Base-by-base conservation (phyloP, 2,797 vertebrate genomes). In the Sparidentex hasta region DNA sequence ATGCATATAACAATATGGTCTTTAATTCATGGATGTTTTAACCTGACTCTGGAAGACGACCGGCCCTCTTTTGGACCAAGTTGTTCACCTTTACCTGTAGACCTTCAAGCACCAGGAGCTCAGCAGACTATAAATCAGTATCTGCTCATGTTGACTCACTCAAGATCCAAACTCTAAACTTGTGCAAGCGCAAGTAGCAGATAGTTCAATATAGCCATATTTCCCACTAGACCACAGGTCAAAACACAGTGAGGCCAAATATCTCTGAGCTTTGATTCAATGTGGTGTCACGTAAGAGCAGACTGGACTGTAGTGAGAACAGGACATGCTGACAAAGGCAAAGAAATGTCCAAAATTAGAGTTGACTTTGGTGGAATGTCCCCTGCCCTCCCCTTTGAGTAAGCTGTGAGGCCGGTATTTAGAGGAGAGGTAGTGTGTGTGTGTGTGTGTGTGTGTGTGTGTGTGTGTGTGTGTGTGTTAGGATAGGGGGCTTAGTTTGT, bases 281-380 rank as follows among this genome's bases (percentile, higher is more conserved):
- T 2, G 27, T 29, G 52, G 14, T 59, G 43, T 41, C n/a, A 23
- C n/a, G 17, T 67, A 65, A 54, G 25, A 72, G 27, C 8, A 2
- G 7, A 14, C n/a, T 41, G 27, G 67, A 33, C 1, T 20, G 33
- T 2, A 18, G 18, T 3, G 67, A 65, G 29, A 71, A 16, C 56
- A 63, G 41, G 73, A 79, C 47, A 18, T 72, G 80, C 63, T 83
- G 76, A 69, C 75, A 86, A 83, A 88, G 74, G 65, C 65, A 87
- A 71, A 74, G 74, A 87, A 87, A 90, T 52, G 61, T 89, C 90
- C 87, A 85, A 83, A 93, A 91, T 90, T 93, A 92, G 88, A 85
- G 74, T 80, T 82, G 82, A 87, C 86, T 89, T 80, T 50, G 57
- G 64, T 83, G 90, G 87, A 91, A 93, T 90, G 87, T 81, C 81